phyloP scores from a whole-genome alignment of 2,888 invertebrate genomes.

The Steinernema scapterisci region DNA sequence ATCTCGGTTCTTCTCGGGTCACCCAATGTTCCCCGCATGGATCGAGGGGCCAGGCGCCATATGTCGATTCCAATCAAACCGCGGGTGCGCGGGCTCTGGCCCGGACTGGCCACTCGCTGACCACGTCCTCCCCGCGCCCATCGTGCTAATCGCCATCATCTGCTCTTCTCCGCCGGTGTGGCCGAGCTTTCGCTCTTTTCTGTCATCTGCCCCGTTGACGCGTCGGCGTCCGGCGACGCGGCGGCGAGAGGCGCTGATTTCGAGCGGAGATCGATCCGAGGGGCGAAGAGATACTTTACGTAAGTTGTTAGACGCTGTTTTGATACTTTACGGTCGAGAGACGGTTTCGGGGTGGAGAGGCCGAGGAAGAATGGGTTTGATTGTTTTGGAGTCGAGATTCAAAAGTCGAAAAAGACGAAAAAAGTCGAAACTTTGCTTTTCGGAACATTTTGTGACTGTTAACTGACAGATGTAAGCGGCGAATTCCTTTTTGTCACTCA shows the following conservation, averaged over 20 bases:
- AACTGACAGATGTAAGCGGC: too few relatives aligned
- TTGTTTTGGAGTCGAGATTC: too few relatives aligned
- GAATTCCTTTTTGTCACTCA: too few relatives aligned
- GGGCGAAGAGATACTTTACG: not conserved
- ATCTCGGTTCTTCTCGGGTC: not conserved
- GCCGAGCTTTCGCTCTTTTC: not conserved
- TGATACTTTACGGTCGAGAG: not conserved
- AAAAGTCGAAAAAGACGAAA: not conserved
- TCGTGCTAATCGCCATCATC: constrained; percentile 19
- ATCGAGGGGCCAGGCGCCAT: not conserved
- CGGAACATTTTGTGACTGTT: too few relatives aligned
- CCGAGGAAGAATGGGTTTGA: too few relatives aligned
- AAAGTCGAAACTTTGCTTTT: too few relatives aligned
- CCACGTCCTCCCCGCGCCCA: not conserved
- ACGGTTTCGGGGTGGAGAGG: too few relatives aligned
- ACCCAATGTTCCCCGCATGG: not conserved
- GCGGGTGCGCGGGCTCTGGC: not conserved
- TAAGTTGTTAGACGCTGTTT: constrained; percentile 1
- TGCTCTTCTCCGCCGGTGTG: not conserved
- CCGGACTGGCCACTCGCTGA: not conserved
- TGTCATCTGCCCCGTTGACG: not conserved
- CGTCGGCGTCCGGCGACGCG: not conserved
- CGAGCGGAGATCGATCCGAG: not conserved
- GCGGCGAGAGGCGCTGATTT: not conserved
- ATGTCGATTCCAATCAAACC: constrained; percentile 4